These are phyloP conservation scores for Apodemia zela DNA, from an alignment of 2,888 invertebrate genomes.

Conservation along the genomic window DNA sequence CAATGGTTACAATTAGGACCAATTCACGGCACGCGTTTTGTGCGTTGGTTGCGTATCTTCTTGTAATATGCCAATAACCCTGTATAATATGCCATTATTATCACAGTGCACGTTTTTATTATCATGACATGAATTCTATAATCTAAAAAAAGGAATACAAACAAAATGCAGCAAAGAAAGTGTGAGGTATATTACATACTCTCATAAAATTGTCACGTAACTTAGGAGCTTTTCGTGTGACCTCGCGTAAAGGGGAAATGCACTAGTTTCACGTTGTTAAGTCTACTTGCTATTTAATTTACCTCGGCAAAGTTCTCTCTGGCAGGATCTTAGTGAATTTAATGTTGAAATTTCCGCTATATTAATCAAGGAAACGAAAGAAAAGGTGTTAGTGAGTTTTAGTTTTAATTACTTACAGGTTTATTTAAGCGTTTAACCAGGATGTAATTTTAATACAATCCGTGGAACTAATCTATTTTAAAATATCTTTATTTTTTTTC, in stretches of 20 bases:
- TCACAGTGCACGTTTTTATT: background rate
- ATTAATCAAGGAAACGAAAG: constrained; percentile 18
- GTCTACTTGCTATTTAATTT: constrained; percentile 19
- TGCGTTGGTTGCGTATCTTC: no score
- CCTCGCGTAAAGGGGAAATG: constrained; percentile 2
- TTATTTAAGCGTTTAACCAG: no score
- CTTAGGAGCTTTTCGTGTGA: constrained; percentile 5
- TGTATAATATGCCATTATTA: no score
- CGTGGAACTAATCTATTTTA: no score
- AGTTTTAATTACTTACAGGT: no score
- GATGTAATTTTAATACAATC: no score
- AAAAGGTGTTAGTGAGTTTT: background rate
- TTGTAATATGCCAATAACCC: no score
- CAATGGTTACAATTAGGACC: no score
- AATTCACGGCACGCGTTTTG: no score
- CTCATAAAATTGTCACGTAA: constrained; percentile 15
- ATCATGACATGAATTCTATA: background rate
- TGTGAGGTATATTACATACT: constrained; percentile 4
- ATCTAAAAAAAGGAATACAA: background rate
- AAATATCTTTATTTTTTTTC: no score
- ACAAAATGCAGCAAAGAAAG: background rate
- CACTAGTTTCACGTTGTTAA: constrained; percentile 14
- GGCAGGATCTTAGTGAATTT: constrained; percentile 16
- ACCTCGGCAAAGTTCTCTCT: constrained; percentile 13
- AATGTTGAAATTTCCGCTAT: constrained; percentile 17